phyloP scores from a whole-genome alignment of 2,888 invertebrate genomes.

The Meliscaeva auricollis region DNA sequence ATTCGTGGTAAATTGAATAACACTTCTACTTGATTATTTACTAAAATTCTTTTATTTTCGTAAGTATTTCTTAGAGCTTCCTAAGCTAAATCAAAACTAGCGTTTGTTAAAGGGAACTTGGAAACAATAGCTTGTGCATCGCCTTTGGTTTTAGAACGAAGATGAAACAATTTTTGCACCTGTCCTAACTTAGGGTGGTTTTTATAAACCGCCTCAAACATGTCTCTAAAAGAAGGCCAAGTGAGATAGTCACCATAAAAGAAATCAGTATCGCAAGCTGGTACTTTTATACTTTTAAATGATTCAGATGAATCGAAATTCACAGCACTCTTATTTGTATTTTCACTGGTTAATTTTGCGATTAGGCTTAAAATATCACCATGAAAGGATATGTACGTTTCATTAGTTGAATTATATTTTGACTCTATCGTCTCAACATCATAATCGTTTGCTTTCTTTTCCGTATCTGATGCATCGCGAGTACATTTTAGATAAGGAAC shows the following conservation, averaged over 20 bases:
- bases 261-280: neutral
- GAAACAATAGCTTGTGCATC: neutral
- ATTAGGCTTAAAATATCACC: neutral
- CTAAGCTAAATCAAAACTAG: slow-evolving; percentile 7
- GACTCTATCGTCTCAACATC: neutral
- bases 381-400: slow-evolving; percentile 13
- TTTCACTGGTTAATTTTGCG: too few relatives aligned
- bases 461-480: neutral
- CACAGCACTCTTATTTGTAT: neutral
- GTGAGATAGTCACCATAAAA: neutral
- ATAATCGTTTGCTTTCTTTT: too few relatives aligned
- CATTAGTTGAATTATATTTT: neutral
- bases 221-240: slow-evolving; percentile 1
- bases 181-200: slow-evolving; percentile 1
- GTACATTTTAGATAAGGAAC: neutral
- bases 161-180: slow-evolving; percentile 12
- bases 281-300: slow-evolving; percentile 85
- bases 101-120: neutral
- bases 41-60: slow-evolving; percentile 11
- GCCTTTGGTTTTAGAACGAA: neutral
- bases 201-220: slow-evolving; percentile 1
- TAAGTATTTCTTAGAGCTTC: slow-evolving; percentile 5
- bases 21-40: slow-evolving; percentile 2
- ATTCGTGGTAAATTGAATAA: slow-evolving; percentile 1
- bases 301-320: slow-evolving; percentile 1